Base-by-base conservation (phyloP, 2,113 vertebrate species). In the Trogon surrucura region DNA sequence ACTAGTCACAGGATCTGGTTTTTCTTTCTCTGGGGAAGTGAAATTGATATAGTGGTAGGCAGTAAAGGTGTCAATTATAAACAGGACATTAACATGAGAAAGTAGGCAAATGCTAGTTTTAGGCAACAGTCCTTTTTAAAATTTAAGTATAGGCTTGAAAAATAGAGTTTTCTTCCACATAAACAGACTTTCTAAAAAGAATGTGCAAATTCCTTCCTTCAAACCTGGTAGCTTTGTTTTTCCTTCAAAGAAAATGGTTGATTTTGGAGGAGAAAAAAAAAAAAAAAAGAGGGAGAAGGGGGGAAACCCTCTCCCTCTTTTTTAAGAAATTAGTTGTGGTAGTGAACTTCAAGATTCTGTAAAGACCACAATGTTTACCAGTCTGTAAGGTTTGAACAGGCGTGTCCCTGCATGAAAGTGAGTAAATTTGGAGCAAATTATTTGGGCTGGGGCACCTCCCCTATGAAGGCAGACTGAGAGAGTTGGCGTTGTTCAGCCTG, bases 11-110 rank as follows among this genome's bases (percentile, higher is more conserved):
- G 98, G 98, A 98, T 97, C 96, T 98, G 98, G 96, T 97, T 97
- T 98, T 99, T 98, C 98, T 98, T 98, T 98, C 98, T 98, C 97
- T 97, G 98, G 98, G 98, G 99, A 99, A 98, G 96, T 96, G 98
- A 99, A 99, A 99, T 95, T 88, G 97, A 98, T 98, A 98, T 90
- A 98, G 98, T 97, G 97, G 97, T 98, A 98, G 98, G 98, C 98
- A 99, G 97, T 98, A 98, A 98, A 98, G 98, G 98, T 99, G 98
- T 98, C 98, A 99, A 96, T 98, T 99, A 99, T 99, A 99, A 99
- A 99, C 98, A 98, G 98, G 95, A 97, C 98, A 98, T 99, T 98
- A 98, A 98, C 98, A 98, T 98, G 97, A 98, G 98, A 98, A 98
- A 98, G 98, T 98, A 96, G 96, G 87, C 38, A 92, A 97, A 91